Base-by-base conservation (phyloP, 1,140 invertebrate genomes). In the Gryllus bimaculatus region DNA sequence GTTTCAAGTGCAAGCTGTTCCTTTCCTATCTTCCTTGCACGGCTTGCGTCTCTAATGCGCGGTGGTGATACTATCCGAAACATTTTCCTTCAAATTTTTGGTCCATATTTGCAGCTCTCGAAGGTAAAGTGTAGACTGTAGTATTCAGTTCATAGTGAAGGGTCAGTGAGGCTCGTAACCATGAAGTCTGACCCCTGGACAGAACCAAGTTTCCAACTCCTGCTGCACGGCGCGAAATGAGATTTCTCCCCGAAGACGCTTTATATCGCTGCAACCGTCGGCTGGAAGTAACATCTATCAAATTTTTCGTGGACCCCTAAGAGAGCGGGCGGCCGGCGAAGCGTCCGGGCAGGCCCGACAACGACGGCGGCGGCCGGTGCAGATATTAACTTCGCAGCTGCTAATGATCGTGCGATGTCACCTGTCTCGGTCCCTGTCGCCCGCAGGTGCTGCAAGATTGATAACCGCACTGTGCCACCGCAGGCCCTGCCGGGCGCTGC, bases 331-430 rank as follows among this genome's bases (percentile, higher is more conserved):
- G 26, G 1, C 26, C 26, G 26, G 26, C 26, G 26, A 2, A 66
- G 54, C 10, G 18, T 66, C 54, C 54, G 18, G 18, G 18, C 18
- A 7, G 54, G 0, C 54, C 54, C 54, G 54, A 13, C 54, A 7
- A 18, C 18, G 10, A 66, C 26, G 26, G 10, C 54, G 18, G 18
- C 54, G 54, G 54, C 10, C 54, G 54, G 10, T 66, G 54, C 54
- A 66, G 54, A 66, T 66, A 66, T 66, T 66, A 66, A 66, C 54
- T 66, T 66, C 54, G 54, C 54, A 66, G 54, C 54, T 66, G 54
- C 54, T 66, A 66, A 66, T 66, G 54, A 66, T 66, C 10, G 54
- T 66, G 18, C 18, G 54, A 66, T 66, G 54, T 66, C 54, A 66
- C 54, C 54, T 66, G 54, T 66, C 54, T 10, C 18, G 54, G 54